These are phyloP conservation scores for Drosophila rhopaloa DNA, from an alignment of 1,140 invertebrate species.

Conservation along the genomic window DNA sequence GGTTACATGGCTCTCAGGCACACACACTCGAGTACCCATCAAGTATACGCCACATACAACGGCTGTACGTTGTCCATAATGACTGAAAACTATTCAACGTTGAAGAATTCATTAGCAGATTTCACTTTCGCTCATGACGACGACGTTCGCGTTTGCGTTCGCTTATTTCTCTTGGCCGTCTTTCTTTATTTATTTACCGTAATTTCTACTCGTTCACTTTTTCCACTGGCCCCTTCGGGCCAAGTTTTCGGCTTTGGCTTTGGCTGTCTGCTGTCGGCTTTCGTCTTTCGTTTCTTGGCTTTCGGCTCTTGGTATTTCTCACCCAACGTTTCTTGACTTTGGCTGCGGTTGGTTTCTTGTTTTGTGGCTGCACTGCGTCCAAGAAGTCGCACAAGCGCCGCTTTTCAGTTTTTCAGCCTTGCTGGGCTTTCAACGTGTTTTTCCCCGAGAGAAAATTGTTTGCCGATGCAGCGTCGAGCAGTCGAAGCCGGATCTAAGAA, in stretches of 20 bases:
- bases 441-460: constrained; percentile 63
- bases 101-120: constrained; percentile 84
- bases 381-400: constrained; percentile 62
- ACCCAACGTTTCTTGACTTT: constrained; percentile 49
- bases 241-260: constrained; percentile 21
- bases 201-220: constrained; percentile 81
- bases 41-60: constrained; percentile 68
- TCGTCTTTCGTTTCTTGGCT: not conserved
- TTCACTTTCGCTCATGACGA: constrained; percentile 84
- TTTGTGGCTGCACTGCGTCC: constrained; percentile 34
- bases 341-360: constrained; percentile 47
- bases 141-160: constrained; percentile 46
- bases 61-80: constrained; percentile 61
- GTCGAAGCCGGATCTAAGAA: constrained; percentile 69
- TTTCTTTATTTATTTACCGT: constrained; percentile 78
- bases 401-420: constrained; percentile 32
- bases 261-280: constrained; percentile 7
- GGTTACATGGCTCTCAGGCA: constrained; percentile 36
- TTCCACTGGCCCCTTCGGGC: constrained; percentile 31
- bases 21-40: constrained; percentile 42
- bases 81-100: constrained; percentile 84
- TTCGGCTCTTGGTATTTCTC: constrained; percentile 29
- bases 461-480: constrained; percentile 16
- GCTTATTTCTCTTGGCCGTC: constrained; percentile 62
- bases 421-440: constrained; percentile 30